phyloP scores from a whole-genome alignment of 2,888 invertebrate species.

The Mesorhabditis sp. region DNA sequence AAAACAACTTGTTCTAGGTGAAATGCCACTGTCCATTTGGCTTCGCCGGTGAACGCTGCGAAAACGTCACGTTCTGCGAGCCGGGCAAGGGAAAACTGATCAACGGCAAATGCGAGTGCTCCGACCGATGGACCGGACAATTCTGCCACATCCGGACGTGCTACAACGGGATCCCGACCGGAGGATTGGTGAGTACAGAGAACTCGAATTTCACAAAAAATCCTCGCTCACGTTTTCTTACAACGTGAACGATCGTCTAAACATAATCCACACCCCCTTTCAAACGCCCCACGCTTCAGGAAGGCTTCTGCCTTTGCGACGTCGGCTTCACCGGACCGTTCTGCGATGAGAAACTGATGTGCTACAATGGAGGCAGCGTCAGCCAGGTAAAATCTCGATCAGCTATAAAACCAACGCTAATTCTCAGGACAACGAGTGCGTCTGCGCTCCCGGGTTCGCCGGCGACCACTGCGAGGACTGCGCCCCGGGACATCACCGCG shows the following conservation, averaged over 20 bases:
- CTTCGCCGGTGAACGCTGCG: constrained; percentile 34
- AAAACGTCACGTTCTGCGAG: constrained; percentile 37
- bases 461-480: constrained; percentile 36
- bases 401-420: background rate
- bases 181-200: constrained; percentile 20
- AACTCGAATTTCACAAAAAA: too few species aligned
- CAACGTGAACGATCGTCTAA: background rate
- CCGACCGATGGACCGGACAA: constrained; percentile 31
- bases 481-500: constrained; percentile 25
- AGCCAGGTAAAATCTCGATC: constrained; percentile 16
- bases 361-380: constrained; percentile 32
- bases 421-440: constrained; percentile 35
- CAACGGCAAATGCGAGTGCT: constrained; percentile 40
- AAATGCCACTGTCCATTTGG: constrained; percentile 41
- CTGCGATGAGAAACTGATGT: constrained; percentile 37
- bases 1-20: constrained; percentile 12
- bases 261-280: background rate
- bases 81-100: constrained; percentile 35
- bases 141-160: constrained; percentile 38
- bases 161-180: constrained; percentile 38
- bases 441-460: constrained; percentile 30
- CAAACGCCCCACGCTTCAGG: constrained; percentile 10
- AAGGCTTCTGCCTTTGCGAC: constrained; percentile 40
- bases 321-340: constrained; percentile 39
- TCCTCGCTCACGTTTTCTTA: too few species aligned